Base-by-base conservation (phyloP, 2,797 vertebrate genomes). In the Melanotaenia parkinsoni region DNA sequence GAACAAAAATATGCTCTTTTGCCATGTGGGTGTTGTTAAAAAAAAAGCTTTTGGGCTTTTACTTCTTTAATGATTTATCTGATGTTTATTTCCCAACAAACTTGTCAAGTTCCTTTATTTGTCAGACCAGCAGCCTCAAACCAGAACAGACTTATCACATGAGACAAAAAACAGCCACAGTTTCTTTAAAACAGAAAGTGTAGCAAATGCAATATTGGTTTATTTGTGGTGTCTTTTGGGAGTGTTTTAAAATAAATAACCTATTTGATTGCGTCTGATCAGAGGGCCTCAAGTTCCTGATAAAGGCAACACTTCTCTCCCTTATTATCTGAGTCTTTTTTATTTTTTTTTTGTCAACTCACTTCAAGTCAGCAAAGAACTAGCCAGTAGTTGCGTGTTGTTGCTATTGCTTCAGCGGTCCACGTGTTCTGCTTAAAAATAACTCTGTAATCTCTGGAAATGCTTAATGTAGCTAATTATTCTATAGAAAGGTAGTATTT, bases 101-200 rank as follows among this genome's bases (percentile, higher is more conserved):
- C 35, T 9, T 67, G 20, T 66, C 32, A 14, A 63, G 64, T 28
- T 54, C 37, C 13, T 26, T 59, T 14, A 60, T 58, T 72, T 54
- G 22, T 40, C 3, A 45, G 20, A 69, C 6, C 32, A 56, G 22
- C 22, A 64, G 14, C 68, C 30, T 38, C 61, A 45, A 59, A 30
- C 47, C 9, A 24, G 37, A 33, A 72, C n/a, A 24, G 58, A 2
- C 28, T 68, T 51, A 16, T 28, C 6, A 66, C 18, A 9, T 37
- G 14, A 57, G 47, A n/a, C 8, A 58, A 35, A 45, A 0, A 64
- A 11, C 65, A 71, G 45, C 35, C 24, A 53, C 24, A 53, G 26
- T 11, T 13, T 53, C 22, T 13, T 26, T 20, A 54, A 13, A 37
- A 38, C 4, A 66, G n/a, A 24, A 22, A 51, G 9, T 28, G 51